Base-by-base conservation (phyloP, 2,113 vertebrate species). In the Albula goreensis region DNA sequence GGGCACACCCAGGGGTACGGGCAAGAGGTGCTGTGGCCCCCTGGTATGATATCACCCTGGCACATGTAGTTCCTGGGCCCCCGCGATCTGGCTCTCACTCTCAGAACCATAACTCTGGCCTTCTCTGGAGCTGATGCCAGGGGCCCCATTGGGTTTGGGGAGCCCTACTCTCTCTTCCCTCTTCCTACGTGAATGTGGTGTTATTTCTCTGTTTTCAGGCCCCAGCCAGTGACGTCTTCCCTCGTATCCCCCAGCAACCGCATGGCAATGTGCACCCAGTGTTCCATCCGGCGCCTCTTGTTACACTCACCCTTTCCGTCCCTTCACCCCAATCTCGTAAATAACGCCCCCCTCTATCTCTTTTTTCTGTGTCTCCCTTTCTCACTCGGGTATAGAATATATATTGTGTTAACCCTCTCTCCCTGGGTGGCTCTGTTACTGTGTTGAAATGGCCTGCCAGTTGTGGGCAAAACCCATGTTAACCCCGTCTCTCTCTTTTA, bases 271-370 rank as follows among this genome's bases (percentile, higher is more conserved):
- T 90, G 92, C 88, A 41, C 86, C 90, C 91, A 90, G 90, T 93
- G 93, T 94, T 93, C 93, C 86, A 92, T 94, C 94, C 93, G 93
- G 93, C 91, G 94, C 94, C 95, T 94, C 94, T 41, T 90, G 88
- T 92, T 94, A 90, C 91, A 91, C 92, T 93, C 85, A 89, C 93
- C 92, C 89, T 89, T 41, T 87, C 85, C 56, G 83, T 88, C 89
- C 89, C 91, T 92, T 93, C 91, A 92, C 92, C 91, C 90, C 87
- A 85, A 85, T 90, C 93, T 94, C 94, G 89, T 95, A 95, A 96
- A 96, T 95, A 95, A 95, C 91, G 89, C 89, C 80, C 88, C 87
- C 92, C 89, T 85, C 79, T 78, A 88, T 87, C 88, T 90, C 89
- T 85, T 88, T 91, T 88, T 88, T 92, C 91, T 93, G 88, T 90